Evolutionary conservation across 2,888 invertebrate species (phyloP).

Genomic region (Parnassius apollo): DNA sequence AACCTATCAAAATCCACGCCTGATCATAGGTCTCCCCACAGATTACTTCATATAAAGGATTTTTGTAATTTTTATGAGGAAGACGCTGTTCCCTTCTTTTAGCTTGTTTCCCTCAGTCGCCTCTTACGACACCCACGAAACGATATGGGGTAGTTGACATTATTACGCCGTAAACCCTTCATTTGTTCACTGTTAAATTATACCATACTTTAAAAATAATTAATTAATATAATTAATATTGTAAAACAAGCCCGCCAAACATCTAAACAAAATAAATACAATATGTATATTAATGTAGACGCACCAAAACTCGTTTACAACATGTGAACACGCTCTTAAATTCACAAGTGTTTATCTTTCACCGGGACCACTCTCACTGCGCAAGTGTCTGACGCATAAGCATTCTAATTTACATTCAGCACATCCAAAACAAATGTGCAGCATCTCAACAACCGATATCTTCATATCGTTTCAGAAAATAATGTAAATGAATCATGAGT

Average conservation of each 20-base stretch:
- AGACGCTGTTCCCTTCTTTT: too few species aligned
- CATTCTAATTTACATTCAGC: slow-evolving; percentile 5
- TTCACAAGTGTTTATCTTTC: slow-evolving; percentile 7
- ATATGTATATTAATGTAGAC: slow-evolving; percentile 22
- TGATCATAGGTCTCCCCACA: too few species aligned
- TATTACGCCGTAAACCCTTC: too few species aligned
- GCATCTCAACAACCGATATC: background rate
- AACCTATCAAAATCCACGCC: too few species aligned
- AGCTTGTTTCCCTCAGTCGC: too few species aligned
- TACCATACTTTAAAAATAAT: too few species aligned
- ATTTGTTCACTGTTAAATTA: too few species aligned
- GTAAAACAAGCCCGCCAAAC: background rate
- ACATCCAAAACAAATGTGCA: slow-evolving; percentile 2
- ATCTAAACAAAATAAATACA: background rate
- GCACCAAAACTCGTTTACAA: slow-evolving; percentile 17
- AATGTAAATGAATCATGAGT: background rate
- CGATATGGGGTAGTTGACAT: too few species aligned
- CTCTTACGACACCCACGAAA: too few species aligned
- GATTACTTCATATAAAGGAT: too few species aligned
- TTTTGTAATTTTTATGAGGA: too few species aligned
- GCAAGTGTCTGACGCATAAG: slow-evolving; percentile 1
- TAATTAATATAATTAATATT: too few species aligned
- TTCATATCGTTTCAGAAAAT: background rate
- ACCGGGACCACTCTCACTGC: slow-evolving; percentile 5
- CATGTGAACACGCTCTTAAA: slow-evolving; percentile 15